These are phyloP conservation scores for Rhamnusium bicolor DNA, from an alignment of 2,888 invertebrate genomes.

Conservation along the genomic window DNA sequence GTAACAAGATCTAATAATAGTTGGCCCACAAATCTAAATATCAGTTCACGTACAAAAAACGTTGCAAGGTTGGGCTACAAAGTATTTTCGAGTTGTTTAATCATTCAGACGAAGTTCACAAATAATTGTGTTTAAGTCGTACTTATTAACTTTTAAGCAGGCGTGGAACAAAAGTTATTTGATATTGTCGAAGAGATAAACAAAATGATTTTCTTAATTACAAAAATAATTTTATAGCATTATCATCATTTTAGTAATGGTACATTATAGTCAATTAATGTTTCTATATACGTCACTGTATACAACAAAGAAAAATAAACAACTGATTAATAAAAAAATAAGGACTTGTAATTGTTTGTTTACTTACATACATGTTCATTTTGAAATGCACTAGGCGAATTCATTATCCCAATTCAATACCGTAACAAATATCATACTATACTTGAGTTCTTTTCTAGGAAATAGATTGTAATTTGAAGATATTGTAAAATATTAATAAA, in stretches of 20 bases:
- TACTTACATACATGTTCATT: background rate
- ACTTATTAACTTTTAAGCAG: background rate
- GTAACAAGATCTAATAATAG: background rate
- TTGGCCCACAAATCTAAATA: constrained; percentile 1
- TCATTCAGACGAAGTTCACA: background rate
- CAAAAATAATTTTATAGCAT: constrained; percentile 1
- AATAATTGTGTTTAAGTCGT: background rate
- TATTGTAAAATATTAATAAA: too few relatives aligned
- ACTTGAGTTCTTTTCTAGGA: too few relatives aligned
- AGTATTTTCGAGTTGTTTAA: background rate
- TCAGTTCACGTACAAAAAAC: background rate
- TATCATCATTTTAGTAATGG: constrained; percentile 14
- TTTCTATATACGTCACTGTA: background rate
- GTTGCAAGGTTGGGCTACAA: background rate
- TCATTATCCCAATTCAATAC: too few relatives aligned
- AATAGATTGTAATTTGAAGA: too few relatives aligned
- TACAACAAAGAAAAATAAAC: background rate
- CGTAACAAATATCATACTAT: too few relatives aligned
- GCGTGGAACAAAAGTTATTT: background rate
- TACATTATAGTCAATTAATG: constrained; percentile 11
- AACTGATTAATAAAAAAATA: background rate
- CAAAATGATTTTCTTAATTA: constrained; percentile 25
- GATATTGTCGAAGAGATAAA: constrained; percentile 1
- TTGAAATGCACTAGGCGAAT: too few relatives aligned
- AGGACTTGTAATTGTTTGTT: background rate